Base-by-base conservation (phyloP, 2,888 invertebrate genomes). In the Drosophila picticornis region DNA sequence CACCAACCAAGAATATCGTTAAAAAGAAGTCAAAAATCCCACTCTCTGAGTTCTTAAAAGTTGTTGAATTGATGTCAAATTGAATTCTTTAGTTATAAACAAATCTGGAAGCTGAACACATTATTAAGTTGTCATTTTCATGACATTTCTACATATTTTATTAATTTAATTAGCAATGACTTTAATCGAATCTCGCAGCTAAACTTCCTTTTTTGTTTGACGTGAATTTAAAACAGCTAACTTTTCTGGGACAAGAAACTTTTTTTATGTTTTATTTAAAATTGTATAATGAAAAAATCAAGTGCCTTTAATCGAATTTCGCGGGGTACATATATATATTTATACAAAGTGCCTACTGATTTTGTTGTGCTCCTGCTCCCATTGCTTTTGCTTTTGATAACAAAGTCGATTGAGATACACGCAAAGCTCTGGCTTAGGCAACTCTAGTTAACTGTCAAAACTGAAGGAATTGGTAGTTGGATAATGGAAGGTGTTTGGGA, bases 331-430 rank as follows among this genome's bases (percentile, higher is more conserved):
- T 13, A 32, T 32, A 4, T 32, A 32, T 34, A 0, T 5, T 34
- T 2, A n/a, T 31, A 31, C n/a, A n/a, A n/a, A 16, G 22, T 46
- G 43, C 5, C 52, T 25, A 31, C 11, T 38, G 7, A 25, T 67
- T 48, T 22, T 27, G 27, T n/a, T 40, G 32, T 67, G 65, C 22
- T n/a, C n/a, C n/a, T 32, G 64, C 31, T 66, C 46, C 25, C 19
- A 38, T 55, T 67, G 31, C 43, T 58, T 67, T 61, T 32, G 43
- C 51, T 43, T 53, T 40, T 38, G 48, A 51, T 43, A 69, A 56
- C 56, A 55, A 69, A 43, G 56, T 61, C 27, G 38, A 43, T 60
- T 16, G 27, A 29, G 53, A 46, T 25, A 53, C 29, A 57, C 34
- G 58, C 48, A 43, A 50, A 58, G 53, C 16, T 31, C 22, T 57